Base-by-base conservation (phyloP, 2,888 invertebrate genomes). In the Lasioglossum morio region DNA sequence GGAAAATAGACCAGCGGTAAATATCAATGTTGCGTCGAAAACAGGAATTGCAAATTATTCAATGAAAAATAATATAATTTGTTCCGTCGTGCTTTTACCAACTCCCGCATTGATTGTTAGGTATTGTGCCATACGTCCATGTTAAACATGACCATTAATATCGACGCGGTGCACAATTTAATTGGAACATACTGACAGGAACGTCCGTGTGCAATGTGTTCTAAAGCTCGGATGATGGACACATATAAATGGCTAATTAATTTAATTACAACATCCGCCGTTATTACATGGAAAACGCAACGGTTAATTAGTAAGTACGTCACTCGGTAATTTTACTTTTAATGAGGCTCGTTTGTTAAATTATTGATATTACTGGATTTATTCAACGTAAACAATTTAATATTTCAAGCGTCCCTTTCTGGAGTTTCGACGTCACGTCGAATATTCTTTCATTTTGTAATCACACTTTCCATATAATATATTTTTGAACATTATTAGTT, bases 1-100 rank as follows among this genome's bases (percentile, higher is more conserved):
- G 82, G 72, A 75, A 86, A 79, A 82, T 82, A 87, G 75, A 79
- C 53, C 3, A 48, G 3, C 48, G 63, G 82, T 87, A 78, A 82
- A 80, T 81, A 46, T 12, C 19, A 5, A 2, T 14, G n/a, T 7
- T 46, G 46, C 43, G 53, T 40, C 48, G 57, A 70, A 74, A 74
- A 69, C 66, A 19, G 63, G 16, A 30, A 70, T 14, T 16, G 74
- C 70, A 48, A 75, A 85, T 86, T 86, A 82, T 86, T 86, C 77
- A 86, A 86, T 86, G 86, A 86, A 74, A 77, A 86, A 86, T 77
- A 82, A 86, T 79, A 86, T 86, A 63, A 85, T 85, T 86, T 86
- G 84, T 79, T 72, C 75, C 43, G 16, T 48, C 72, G 34, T 34
- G 84, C 73, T 80, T 80, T 85, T 77, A 72, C 80, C n/a, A 48